Evolutionary conservation across 2,797 vertebrate genomes (phyloP), one percentile per base, ranked within the genome.

Genomic region (Trachurus trachurus): DNA sequence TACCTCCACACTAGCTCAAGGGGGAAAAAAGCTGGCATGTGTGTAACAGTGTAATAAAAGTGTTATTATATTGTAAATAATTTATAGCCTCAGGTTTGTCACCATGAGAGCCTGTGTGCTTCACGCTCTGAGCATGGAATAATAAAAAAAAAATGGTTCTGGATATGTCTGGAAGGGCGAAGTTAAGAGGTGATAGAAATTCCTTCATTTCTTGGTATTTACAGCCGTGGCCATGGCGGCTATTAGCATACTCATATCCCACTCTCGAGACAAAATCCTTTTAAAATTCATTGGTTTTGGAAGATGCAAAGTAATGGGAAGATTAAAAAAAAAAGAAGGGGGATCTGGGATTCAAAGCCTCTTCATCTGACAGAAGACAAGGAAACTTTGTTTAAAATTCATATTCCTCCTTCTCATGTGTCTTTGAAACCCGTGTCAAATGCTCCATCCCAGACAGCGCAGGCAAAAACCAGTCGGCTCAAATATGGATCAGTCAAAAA

Each of bases 21-120:
- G 53, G 65, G 62, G 67, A 3, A 34, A 34, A 83, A 81, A 52
- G 42, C 70, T 60, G 54, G 40, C 45, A 52, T 76, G 57, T 66
- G 79, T 72, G 76, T 50, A 74, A 79, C 61, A 45, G 76, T 68
- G 68, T 83, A 83, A 87, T 91, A 80, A 88, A 89, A 86, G 39
- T 76, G 16, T 71, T 76, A 83, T 73, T 70, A 79, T 84, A 83
- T 64, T 84, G 66, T 89, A 81, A 89, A 90, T 92, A 89, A 91
- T 93, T 90, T 26, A 90, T 80, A 56, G 61, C 80, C 81, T 64
- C 54, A 21, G 74, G 60, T 85, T 80, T 84, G 72, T 87, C 68
- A 64, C 84, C 59, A 74, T 31, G 58, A 83, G 68, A 80, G 52
- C 42, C 52, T 0, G 9, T 0, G 9, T 26, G 26, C 76, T 84